Evolutionary conservation across 2,888 invertebrate genomes (phyloP), one percentile per base, ranked within the genome.

Genomic region (Brassicogethes aeneus): DNA sequence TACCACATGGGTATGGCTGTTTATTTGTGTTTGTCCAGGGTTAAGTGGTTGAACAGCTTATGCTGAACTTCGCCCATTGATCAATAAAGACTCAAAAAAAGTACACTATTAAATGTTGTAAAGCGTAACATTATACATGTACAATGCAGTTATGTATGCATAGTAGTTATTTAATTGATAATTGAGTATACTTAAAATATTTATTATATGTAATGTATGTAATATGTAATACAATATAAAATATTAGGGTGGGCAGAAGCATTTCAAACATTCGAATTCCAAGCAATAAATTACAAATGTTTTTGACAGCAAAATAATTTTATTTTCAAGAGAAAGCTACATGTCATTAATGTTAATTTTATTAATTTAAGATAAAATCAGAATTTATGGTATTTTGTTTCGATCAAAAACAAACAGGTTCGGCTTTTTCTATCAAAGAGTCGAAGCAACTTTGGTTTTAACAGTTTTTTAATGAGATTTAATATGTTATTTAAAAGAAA

Each of bases 331-430:
- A 45, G 51, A 51, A 48, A 49, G 51, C 50, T 34, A 46, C 45
- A 44, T 46, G 45, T 47, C 47, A 49, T 51, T 47, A 48, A 51
- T 51, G 47, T 45, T 45, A 45, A 51, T 51, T 51, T 51, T 48
- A 46, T 50, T 48, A 47, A 50, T 44, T 51, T 40, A 42, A 50
- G 52, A 52, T 52, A 50, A 44, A 50, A 52, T 52, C 52, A 48
- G 49, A 51, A 52, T 52, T 45, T 44, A 48, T 41, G 46, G 50
- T 42, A 50, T 48, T 46, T 40, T 41, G 47, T 39, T 37, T 40
- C 33, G 41, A 23, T 23, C 23, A 23, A 23, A 23, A 23, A 23
- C 23, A 23, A 23, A 23, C 23, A 23, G 23, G 23, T 23, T 23
- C 23, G 23, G 23, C 23, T 23, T 23, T 23, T 23, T 10, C 23